These are phyloP conservation scores for Drosophila parvula DNA, from an alignment of 1,140 invertebrate species.

Conservation along the genomic window DNA sequence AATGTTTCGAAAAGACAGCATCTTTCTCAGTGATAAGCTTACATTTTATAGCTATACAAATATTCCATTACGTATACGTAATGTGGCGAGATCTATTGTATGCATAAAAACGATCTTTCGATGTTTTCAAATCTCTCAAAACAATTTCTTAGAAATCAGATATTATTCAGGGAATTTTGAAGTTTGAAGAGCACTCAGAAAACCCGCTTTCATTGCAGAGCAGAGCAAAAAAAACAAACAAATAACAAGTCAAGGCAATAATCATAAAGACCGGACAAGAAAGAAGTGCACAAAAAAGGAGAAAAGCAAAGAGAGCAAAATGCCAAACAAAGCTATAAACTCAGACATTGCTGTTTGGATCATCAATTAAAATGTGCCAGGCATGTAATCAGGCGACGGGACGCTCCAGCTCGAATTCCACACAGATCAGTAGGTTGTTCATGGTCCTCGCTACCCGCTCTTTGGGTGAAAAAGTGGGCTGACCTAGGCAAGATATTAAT, in stretches of 20 bases:
- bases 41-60: neutral
- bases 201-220: slow-evolving; percentile 43
- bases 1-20: slow-evolving; percentile 2
- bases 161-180: slow-evolving; percentile 28
- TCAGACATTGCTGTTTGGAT: slow-evolving; percentile 46
- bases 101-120: neutral
- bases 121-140: neutral
- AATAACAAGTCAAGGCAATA: slow-evolving; percentile 57
- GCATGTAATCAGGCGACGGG: slow-evolving; percentile 57
- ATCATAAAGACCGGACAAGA: slow-evolving; percentile 57
- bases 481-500: slow-evolving; percentile 48
- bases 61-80: slow-evolving; percentile 16
- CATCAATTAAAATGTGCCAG: slow-evolving; percentile 71
- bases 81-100: slow-evolving; percentile 2
- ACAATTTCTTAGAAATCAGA: slow-evolving; percentile 7
- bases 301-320: slow-evolving; percentile 26
- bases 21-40: neutral
- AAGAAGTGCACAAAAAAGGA: slow-evolving; percentile 35
- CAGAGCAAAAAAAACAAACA: slow-evolving; percentile 9
- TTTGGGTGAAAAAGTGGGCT: slow-evolving; percentile 42
- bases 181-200: slow-evolving; percentile 33
- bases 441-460: neutral
- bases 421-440: slow-evolving; percentile 14
- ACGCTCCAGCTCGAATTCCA: slow-evolving; percentile 39
- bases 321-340: slow-evolving; percentile 48